These are phyloP conservation scores for Phyllotis vaccarum DNA, from an alignment of 2,797 vertebrate genomes.

Conservation along the genomic window DNA sequence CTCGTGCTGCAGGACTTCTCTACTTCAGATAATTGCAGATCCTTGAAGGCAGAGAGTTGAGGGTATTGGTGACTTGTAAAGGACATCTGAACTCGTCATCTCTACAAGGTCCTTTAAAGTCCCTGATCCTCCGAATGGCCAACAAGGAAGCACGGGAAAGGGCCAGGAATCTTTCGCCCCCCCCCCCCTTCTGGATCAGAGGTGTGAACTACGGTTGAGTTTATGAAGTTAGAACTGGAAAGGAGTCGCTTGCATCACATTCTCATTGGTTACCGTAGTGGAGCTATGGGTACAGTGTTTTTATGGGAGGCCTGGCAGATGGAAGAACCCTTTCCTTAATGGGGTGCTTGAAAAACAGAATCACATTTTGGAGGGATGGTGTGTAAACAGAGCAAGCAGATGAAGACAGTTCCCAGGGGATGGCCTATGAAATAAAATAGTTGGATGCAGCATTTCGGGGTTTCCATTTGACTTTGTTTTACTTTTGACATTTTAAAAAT, in stretches of 20 bases:
- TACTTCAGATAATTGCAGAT: not conserved
- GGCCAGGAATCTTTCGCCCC: not conserved
- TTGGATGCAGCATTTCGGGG: slow-evolving; percentile 9
- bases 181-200: not conserved
- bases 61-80: not conserved
- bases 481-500: not conserved
- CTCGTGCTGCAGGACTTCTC: not conserved
- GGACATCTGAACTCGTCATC: not conserved
- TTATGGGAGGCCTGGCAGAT: not conserved
- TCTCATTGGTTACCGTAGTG: not conserved
- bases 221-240: not conserved
- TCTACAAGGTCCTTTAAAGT: not conserved
- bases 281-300: not conserved
- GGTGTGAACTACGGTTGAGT: not conserved
- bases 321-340: not conserved
- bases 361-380: not conserved
- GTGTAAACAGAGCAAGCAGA: not conserved
- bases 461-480: not conserved
- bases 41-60: too few relatives aligned
- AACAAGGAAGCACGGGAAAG: not conserved
- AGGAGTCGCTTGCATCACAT: not conserved
- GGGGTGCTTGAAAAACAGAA: not conserved
- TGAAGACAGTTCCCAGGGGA: not conserved
- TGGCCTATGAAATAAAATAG: slow-evolving; percentile 1
- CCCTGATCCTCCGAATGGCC: not conserved